Conservation (phyloP, 2,113 vertebrate genomes). For the Strigops habroptila region DNA sequence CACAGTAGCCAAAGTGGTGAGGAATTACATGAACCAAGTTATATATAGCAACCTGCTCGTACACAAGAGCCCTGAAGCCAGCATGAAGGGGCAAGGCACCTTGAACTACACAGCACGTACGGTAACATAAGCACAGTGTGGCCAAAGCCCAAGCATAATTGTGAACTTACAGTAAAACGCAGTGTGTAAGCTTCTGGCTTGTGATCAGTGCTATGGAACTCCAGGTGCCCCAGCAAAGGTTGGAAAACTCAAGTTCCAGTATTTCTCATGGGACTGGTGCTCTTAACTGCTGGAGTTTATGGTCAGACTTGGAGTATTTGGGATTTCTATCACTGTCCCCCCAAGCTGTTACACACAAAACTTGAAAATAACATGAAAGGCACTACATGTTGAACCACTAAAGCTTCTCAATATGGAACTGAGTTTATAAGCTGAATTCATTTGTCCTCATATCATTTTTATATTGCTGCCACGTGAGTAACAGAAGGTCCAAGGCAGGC, state of each 20-base stretch:
- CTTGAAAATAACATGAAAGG: background rate
- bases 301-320: background rate
- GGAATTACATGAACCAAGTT: background rate
- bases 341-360: background rate
- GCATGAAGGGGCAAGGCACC: background rate
- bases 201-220: background rate
- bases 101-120: background rate
- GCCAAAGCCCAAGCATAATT: background rate
- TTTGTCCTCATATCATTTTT: background rate
- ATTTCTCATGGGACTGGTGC: background rate
- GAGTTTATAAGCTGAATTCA: background rate
- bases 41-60: background rate
- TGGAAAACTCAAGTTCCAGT: background rate
- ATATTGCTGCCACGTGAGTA: background rate
- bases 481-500: background rate
- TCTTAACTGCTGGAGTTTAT: background rate
- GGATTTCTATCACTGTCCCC: background rate
- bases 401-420: background rate
- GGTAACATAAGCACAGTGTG: background rate
- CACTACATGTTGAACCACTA: accelerated
- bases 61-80: background rate
- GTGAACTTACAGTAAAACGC: background rate
- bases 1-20: background rate
- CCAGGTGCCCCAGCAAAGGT: background rate
- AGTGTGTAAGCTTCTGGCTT: background rate